Percentiles rank a stretch among this genome's conserved stretches.
Conservation (phyloP, 2,113 vertebrate species). For the Orycteropus afer region DNA sequence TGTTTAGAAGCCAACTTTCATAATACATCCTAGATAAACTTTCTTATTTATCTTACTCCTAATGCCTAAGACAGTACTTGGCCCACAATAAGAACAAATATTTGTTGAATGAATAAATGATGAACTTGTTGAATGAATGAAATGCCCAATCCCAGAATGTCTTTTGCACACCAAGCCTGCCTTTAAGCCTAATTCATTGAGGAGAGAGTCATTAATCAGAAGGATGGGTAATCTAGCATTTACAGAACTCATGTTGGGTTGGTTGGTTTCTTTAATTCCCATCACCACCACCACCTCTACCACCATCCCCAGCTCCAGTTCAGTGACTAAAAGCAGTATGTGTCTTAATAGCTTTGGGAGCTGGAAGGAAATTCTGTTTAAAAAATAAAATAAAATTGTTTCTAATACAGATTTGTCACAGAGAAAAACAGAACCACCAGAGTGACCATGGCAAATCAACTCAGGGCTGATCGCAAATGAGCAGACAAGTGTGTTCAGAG, state of each 20-base stretch:
- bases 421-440: neutral
- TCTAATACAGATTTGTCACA: neutral
- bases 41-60: slow-evolving; percentile 36
- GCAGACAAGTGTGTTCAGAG: neutral
- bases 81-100: neutral
- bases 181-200: slow-evolving; percentile 34
- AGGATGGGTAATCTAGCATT: neutral
- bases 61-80: neutral
- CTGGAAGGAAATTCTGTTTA: slow-evolving; percentile 30
- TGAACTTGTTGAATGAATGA: neutral
- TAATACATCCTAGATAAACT: slow-evolving; percentile 6
- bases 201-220: neutral
- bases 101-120: neutral
- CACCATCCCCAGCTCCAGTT: neutral
- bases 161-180: slow-evolving; percentile 16
- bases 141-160: neutral
- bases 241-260: neutral
- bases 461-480: neutral
- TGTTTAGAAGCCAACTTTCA: neutral
- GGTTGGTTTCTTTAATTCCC: neutral
- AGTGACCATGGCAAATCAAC: neutral
- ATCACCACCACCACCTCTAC: neutral
- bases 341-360: slow-evolving; percentile 1
- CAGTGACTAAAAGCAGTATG: neutral
- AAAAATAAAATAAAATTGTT: neutral